Base-by-base conservation (phyloP, 2,113 vertebrate genomes). In the Lepisosteus osseus region DNA sequence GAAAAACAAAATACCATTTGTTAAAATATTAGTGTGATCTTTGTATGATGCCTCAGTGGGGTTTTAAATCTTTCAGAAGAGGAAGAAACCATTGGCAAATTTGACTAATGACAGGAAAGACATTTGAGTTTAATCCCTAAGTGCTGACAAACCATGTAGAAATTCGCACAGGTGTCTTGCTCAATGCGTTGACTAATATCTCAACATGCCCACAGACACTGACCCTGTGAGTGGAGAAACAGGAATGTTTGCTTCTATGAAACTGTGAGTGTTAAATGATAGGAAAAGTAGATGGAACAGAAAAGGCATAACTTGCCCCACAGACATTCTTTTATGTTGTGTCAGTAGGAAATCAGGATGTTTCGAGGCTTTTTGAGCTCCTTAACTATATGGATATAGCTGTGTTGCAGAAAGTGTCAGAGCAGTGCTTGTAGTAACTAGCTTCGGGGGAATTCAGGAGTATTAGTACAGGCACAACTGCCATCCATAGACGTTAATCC, bases 51-150 rank as follows among this genome's bases (percentile, higher is more conserved):
- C 68, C 63, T 59, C 73, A 45, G 73, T n/a, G 44, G 66, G 67
- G 73, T 57, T 65, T 74, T 74, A 74, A 69, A 74, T 70, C 68
- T 74, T 66, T 70, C 62, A 70, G 63, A 47, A 29, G 54, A 72
- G 71, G 62, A 59, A 66, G 54, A 44, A n/a, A 7, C 63, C 41
- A 42, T 70, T 65, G 63, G 73, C 54, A 65, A 59, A 59, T 57
- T 62, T 66, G 54, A 70, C 54, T 74, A 65, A 74, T 70, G 73
- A 70, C 73, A 65, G 73, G 73, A 74, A 74, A 57, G 42, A 17
- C 7, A 11, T 42, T 42, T 15, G 59, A 2, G 6, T 74, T n/a
- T 74, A 65, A 70, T 70, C 73, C 73, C 68, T 7, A 41, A 13
- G 54, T 69, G 73, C 73, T 69, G 73, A 74, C 73, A 74, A 74